Evolutionary conservation across 1,140 invertebrate species (phyloP).

Genomic region (Liolophura sinensis): DNA sequence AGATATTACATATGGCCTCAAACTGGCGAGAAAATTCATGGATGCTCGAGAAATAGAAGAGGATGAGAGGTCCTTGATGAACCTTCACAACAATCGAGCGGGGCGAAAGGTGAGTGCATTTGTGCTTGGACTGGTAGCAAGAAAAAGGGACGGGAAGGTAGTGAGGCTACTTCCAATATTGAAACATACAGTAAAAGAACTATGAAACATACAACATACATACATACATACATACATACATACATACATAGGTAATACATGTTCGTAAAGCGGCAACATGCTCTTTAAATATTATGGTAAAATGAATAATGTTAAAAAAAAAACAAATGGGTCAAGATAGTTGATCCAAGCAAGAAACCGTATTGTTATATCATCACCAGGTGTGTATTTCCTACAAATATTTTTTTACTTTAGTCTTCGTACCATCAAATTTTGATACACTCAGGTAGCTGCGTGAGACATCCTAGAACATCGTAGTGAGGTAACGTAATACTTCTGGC

Average conservation of each 20-base stretch:
- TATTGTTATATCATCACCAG: too few relatives aligned
- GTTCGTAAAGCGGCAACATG: neutral
- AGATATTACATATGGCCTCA: slow-evolving; percentile 65
- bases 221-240: slow-evolving; percentile 14
- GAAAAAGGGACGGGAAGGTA: neutral
- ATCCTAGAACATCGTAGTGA: too few relatives aligned
- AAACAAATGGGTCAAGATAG: too few relatives aligned
- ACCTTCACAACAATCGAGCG: slow-evolving; percentile 93
- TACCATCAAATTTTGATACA: too few relatives aligned
- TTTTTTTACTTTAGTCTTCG: too few relatives aligned
- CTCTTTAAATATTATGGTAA: neutral
- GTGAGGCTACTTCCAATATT: slow-evolving; percentile 1
- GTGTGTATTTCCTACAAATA: too few relatives aligned
- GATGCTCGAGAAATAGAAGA: slow-evolving; percentile 59
- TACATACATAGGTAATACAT: slow-evolving; percentile 1
- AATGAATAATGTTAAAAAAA: too few relatives aligned
- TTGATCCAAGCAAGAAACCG: too few relatives aligned
- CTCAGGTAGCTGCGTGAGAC: too few relatives aligned
- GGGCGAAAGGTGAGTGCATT: slow-evolving; percentile 75
- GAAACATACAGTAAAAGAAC: slow-evolving; percentile 3
- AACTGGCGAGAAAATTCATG: slow-evolving; percentile 63
- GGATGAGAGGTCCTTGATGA: slow-evolving; percentile 85
- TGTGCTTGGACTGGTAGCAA: neutral
- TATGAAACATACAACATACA: slow-evolving; percentile 11
- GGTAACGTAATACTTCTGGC: too few relatives aligned